These are phyloP conservation scores for Tetranychus cinnabarinus DNA, from an alignment of 1,140 invertebrate species.

Conservation along the genomic window DNA sequence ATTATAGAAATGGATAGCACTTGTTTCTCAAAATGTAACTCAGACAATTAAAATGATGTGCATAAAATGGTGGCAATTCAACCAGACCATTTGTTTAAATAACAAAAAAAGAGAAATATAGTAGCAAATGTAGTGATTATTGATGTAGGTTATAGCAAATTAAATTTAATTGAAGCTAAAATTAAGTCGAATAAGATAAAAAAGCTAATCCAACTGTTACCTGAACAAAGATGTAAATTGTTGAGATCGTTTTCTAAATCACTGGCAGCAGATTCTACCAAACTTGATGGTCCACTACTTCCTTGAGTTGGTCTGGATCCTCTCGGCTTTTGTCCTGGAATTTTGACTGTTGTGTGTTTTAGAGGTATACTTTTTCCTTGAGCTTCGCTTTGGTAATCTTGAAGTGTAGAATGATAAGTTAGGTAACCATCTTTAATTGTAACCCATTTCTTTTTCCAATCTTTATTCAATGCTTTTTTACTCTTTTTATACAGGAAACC, in stretches of 20 bases:
- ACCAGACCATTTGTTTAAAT: too few species aligned
- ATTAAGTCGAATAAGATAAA: background rate
- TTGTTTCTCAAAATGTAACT: too few species aligned
- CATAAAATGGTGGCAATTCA: too few species aligned
- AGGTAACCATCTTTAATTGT: conserved; percentile 75
- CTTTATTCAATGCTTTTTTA: conserved; percentile 71
- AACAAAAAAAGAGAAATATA: too few species aligned
- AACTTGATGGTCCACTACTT: background rate
- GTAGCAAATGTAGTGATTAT: too few species aligned
- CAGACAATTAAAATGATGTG: too few species aligned
- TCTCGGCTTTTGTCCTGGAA: conserved; percentile 74
- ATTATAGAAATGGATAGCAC: too few species aligned
- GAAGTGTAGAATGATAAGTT: conserved; percentile 83
- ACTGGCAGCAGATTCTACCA: conserved; percentile 9
- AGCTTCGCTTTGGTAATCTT: conserved; percentile 93
- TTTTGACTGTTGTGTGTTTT: conserved; percentile 88
- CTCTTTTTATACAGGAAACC: conserved; percentile 89
- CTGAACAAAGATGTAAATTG: conserved; percentile 8
- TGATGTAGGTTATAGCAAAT: background rate
- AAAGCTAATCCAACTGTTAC: background rate
- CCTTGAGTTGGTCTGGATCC: conserved; percentile 21
- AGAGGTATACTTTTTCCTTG: conserved; percentile 90
- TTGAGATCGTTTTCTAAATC: conserved; percentile 12
- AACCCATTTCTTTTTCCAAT: conserved; percentile 99
- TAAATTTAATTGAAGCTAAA: too few species aligned